Conservation (phyloP, 2,888 invertebrate genomes). For the Agonopterix subpropinquella region DNA sequence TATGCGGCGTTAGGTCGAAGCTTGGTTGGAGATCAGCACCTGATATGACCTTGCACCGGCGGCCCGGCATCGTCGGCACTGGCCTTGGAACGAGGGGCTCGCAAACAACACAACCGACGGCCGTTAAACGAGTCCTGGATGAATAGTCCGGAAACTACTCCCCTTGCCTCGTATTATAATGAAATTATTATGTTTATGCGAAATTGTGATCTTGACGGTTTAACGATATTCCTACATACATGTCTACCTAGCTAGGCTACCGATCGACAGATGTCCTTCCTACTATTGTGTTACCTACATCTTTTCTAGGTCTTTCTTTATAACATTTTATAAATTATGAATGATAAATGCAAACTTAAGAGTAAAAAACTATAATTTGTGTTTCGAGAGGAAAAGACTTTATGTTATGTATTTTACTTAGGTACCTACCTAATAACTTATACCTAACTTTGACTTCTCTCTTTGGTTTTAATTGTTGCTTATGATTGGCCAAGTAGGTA, state of each 20-base stretch:
- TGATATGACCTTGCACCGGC: constrained; percentile 6
- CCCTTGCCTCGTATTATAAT: constrained; percentile 3
- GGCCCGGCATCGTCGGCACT: not conserved
- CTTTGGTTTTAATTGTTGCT: no score
- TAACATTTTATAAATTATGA: no score
- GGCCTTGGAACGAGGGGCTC: constrained; percentile 5
- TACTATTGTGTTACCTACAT: no score
- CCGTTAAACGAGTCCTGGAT: constrained; percentile 7
- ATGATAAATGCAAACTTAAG: no score
- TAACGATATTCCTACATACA: not conserved
- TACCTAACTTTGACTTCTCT: no score
- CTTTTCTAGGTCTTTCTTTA: no score
- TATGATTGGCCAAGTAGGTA: no score
- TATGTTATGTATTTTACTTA: no score
- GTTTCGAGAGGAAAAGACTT: no score
- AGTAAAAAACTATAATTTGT: no score
- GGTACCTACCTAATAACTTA: no score
- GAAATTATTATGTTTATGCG: not conserved
- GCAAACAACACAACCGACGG: not conserved
- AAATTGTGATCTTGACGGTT: not conserved
- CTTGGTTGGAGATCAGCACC: not conserved
- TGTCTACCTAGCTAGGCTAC: not conserved
- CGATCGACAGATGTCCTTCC: no score
- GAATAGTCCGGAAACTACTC: constrained; percentile 7
- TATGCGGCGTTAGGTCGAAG: not conserved